phyloP scores from a whole-genome alignment of 64 coral and sea anemone genomes.

The Platygyra sinensis region DNA sequence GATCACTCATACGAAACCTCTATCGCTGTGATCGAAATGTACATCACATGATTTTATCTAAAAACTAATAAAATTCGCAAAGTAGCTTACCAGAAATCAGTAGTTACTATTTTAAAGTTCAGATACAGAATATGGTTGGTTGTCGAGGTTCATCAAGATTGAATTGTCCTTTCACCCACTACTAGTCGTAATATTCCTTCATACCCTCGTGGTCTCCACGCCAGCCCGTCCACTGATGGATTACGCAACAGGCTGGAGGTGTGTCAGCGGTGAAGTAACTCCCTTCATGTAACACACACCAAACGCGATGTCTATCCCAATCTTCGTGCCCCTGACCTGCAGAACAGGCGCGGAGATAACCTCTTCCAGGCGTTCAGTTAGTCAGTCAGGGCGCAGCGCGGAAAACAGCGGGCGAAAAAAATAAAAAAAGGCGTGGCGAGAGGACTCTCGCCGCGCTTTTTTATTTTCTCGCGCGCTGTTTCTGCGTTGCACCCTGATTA shows the following conservation, averaged over 20 bases:
- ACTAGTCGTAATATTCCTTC: background rate
- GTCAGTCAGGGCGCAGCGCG: too few species aligned
- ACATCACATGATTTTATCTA: background rate
- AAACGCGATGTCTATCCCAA: too few species aligned
- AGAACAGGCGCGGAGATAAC: too few species aligned
- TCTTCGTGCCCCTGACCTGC: too few species aligned
- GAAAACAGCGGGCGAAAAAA: too few species aligned
- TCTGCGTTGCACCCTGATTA: too few species aligned
- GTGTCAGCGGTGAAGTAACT: conserved; percentile 19
- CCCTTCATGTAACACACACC: background rate
- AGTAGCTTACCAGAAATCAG: background rate
- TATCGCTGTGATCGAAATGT: conserved; percentile 11
- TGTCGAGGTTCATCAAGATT: background rate
- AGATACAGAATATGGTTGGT: background rate
- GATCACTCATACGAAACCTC: conserved; percentile 3
- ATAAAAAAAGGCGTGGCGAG: too few species aligned
- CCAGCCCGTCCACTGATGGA: background rate
- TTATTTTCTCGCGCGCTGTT: too few species aligned
- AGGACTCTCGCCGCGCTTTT: too few species aligned
- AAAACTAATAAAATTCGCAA: background rate
- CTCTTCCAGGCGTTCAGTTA: too few species aligned
- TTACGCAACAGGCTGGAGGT: conserved; percentile 38
- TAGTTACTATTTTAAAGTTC: background rate
- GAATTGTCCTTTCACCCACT: background rate
- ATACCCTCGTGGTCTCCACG: conserved; percentile 39